Evolutionary conservation across 2,113 vertebrate species (phyloP).

Genomic region (Gracilinanus agilis): DNA sequence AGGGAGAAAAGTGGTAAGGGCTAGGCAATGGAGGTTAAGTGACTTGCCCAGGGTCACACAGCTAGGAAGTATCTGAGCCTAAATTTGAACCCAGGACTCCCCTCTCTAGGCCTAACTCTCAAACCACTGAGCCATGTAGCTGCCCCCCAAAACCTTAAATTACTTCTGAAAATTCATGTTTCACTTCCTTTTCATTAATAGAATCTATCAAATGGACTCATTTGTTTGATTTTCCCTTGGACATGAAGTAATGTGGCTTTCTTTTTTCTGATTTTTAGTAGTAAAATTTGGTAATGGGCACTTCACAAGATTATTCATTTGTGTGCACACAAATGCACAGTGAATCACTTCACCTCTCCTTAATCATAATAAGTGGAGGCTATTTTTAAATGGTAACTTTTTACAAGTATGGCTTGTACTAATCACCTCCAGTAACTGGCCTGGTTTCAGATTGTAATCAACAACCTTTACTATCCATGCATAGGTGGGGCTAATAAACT

Average conservation of each 20-base stretch:
- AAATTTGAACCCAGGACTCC: no score
- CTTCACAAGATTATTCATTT: not conserved
- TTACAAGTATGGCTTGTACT: not conserved
- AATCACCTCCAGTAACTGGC: not conserved
- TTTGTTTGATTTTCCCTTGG: not conserved
- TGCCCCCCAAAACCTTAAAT: not conserved
- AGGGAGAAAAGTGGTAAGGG: no score
- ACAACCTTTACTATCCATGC: not conserved
- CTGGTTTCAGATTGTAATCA: not conserved
- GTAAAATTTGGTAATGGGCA: not conserved
- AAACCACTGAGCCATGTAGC: no score
- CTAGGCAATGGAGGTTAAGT: no score
- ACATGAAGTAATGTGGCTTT: not conserved
- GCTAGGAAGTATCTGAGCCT: no score
- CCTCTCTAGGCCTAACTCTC: no score
- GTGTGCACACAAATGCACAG: not conserved
- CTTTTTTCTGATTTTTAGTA: not conserved
- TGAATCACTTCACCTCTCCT: not conserved
- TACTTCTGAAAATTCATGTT: not conserved
- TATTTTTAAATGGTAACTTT: not conserved
- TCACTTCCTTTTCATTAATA: not conserved
- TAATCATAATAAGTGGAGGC: not conserved
- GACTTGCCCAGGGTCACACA: no score
- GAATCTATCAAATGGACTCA: not conserved
- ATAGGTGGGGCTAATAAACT: not conserved